A percentile compares a stretch with the other conserved stretches of the same genome.
phyloP scores from a whole-genome alignment of 2,797 vertebrate species.

The Enteromius treurensis region DNA sequence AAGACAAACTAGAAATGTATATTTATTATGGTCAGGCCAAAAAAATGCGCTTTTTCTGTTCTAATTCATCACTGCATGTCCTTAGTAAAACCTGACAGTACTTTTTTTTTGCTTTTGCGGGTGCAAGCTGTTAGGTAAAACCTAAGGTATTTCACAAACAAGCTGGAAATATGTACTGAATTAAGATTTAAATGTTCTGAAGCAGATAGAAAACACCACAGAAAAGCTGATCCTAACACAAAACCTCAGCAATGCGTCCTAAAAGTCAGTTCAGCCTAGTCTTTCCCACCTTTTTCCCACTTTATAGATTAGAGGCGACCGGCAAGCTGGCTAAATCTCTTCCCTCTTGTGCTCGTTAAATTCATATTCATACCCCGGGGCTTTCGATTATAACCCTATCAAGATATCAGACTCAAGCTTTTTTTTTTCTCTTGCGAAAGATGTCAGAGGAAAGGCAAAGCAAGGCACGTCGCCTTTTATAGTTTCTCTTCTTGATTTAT shows the following conservation, averaged over 20 bases:
- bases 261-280: not conserved
- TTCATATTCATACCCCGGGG: conserved; percentile 58
- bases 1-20: too few species aligned
- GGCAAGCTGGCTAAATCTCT: conserved; percentile 43
- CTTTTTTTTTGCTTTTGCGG: too few species aligned
- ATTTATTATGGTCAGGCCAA: too few species aligned
- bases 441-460: conserved; percentile 25
- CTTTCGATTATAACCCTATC: conserved; percentile 63
- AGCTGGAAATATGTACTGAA: not conserved
- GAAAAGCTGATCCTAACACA: not conserved
- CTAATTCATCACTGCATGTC: too few species aligned
- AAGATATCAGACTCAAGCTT: conserved; percentile 62
- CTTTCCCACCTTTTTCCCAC: conserved; percentile 47
- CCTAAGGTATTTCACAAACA: not conserved
- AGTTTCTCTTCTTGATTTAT: conserved; percentile 31
- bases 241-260: not conserved
- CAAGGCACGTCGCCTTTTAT: not conserved
- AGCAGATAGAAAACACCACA: not conserved
- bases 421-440: not conserved
- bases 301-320: conserved; percentile 40
- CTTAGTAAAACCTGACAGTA: too few species aligned
- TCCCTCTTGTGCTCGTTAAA: conserved; percentile 50
- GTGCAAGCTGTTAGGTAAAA: too few species aligned
- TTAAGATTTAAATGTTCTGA: not conserved
- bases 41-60: too few species aligned